These are phyloP conservation scores for Oryzias javanicus DNA, from an alignment of 2,113 vertebrate genomes.

Conservation along the genomic window DNA sequence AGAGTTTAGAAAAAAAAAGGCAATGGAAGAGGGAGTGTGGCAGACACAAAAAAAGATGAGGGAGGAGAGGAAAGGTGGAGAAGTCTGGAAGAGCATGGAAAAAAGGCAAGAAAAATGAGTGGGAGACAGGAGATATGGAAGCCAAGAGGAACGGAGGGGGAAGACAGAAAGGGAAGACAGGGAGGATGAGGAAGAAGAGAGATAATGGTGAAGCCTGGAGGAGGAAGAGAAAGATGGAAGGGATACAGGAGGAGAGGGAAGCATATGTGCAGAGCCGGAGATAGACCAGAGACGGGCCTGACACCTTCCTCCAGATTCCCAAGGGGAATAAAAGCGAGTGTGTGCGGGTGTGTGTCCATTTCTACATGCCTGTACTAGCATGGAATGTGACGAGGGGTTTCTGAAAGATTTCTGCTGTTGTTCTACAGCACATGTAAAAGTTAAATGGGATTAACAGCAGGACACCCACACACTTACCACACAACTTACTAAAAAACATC, in stretches of 20 bases:
- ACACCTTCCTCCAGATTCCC: constrained; percentile 73
- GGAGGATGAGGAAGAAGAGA: constrained; percentile 41
- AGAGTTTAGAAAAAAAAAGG: constrained; percentile 5
- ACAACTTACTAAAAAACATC: constrained; percentile 38
- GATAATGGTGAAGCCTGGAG: constrained; percentile 57
- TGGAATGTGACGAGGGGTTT: constrained; percentile 55
- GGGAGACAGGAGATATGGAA: constrained; percentile 53
- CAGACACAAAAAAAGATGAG: constrained; percentile 40
- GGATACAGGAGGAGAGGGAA: constrained; percentile 40
- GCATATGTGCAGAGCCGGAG: constrained; percentile 53
- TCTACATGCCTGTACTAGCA: constrained; percentile 60
- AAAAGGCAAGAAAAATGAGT: constrained; percentile 53
- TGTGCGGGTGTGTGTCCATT: constrained; percentile 43
- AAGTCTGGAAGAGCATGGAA: constrained; percentile 41
- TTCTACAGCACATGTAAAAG: constrained; percentile 48
- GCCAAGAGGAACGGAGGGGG: constrained; percentile 30
- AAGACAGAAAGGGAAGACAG: constrained; percentile 10
- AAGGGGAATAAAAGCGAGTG: constrained; percentile 59
- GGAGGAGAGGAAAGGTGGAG: constrained; percentile 45
- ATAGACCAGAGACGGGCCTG: constrained; percentile 69
- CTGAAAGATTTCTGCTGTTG: constrained; percentile 32
- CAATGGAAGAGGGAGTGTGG: constrained; percentile 20
- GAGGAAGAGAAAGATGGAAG: constrained; percentile 32
- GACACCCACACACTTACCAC: constrained; percentile 16
- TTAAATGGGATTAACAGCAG: constrained; percentile 50